Evolutionary conservation across 2,888 invertebrate genomes (phyloP).

Genomic region (Proisotoma minuta): DNA sequence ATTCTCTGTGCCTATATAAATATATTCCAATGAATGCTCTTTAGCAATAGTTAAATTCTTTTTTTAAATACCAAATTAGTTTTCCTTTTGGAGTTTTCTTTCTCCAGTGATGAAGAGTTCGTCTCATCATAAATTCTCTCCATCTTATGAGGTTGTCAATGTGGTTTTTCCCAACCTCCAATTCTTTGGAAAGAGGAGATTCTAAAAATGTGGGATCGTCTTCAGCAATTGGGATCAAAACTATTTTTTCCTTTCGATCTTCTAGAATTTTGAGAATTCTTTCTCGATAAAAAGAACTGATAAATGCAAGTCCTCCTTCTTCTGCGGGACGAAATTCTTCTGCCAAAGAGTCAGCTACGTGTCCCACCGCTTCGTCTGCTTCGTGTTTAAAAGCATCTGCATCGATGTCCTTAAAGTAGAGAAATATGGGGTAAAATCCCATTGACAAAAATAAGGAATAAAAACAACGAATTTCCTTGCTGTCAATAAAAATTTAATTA

Average conservation of each 20-base stretch:
- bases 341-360: too few relatives aligned
- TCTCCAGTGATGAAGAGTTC: neutral
- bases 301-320: neutral
- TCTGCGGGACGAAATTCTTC: neutral
- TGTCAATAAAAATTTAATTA: neutral
- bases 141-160: neutral
- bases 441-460: neutral
- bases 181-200: neutral
- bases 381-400: neutral
- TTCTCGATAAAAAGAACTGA: neutral
- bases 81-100: neutral
- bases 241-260: neutral
- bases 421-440: neutral
- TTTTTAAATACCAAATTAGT: neutral
- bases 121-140: neutral
- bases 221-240: neutral
- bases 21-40: too few relatives aligned
- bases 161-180: neutral
- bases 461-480: neutral
- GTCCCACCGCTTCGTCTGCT: neutral
- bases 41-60: too few relatives aligned
- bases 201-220: neutral
- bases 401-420: neutral
- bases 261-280: neutral
- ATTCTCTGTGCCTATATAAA: too few relatives aligned